Percentiles rank a stretch among this genome's conserved stretches.
Conservation (phyloP, 2,113 vertebrate species). For the Gavia stellata region DNA sequence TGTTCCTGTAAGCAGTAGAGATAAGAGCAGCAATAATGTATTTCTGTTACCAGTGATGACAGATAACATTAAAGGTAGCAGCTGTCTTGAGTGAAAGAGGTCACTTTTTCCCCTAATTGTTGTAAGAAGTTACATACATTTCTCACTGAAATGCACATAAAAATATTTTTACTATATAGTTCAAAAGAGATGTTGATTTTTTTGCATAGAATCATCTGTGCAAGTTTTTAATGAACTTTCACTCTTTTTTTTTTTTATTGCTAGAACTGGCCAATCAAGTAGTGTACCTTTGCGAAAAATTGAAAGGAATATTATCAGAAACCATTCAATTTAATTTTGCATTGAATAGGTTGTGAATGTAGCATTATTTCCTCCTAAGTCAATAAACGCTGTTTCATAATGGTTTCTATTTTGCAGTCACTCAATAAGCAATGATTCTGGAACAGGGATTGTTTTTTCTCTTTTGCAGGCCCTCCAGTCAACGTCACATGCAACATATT, state of each 20-base stretch:
- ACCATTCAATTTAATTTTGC: not conserved
- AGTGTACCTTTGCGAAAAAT: not conserved
- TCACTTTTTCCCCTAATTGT: not conserved
- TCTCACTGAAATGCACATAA: not conserved
- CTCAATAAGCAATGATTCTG: not conserved
- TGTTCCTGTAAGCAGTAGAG: not conserved
- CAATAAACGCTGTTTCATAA: not conserved
- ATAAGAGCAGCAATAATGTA: not conserved
- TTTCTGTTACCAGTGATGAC: not conserved
- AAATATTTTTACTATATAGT: not conserved
- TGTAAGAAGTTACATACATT: not conserved
- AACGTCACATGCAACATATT: slow-evolving; percentile 96
- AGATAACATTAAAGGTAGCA: not conserved
- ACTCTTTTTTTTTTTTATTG: not conserved
- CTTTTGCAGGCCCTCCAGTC: slow-evolving; percentile 85
- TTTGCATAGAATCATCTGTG: not conserved
- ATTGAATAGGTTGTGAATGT: not conserved
- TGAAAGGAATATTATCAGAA: not conserved
- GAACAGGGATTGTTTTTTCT: not conserved
- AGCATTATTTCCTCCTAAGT: not conserved
- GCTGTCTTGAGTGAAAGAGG: not conserved
- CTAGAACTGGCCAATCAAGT: not conserved
- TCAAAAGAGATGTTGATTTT: not conserved
- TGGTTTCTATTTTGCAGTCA: not conserved
- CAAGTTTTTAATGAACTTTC: not conserved